phyloP scores from a whole-genome alignment of 2,113 vertebrate species.

The Saimiri boliviensis region DNA sequence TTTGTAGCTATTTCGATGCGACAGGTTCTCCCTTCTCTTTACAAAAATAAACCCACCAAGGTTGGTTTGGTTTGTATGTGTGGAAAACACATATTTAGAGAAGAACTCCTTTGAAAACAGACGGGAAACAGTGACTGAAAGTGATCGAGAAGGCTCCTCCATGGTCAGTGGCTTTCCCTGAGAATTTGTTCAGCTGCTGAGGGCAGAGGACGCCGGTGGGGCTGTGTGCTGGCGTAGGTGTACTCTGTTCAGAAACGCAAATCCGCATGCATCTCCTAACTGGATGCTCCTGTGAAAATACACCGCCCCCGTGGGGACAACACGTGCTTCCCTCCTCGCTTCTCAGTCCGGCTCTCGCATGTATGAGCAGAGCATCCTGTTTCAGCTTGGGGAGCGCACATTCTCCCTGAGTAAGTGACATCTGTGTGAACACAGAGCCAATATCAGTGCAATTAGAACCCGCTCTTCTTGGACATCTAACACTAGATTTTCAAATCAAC shows the following conservation, averaged over 20 bases:
- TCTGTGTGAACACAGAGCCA: not conserved
- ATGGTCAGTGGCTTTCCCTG: not conserved
- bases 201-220: not conserved
- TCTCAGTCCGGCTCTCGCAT: not conserved
- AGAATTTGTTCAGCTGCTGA: not conserved
- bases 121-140: not conserved
- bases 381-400: not conserved
- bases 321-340: fast-evolving
- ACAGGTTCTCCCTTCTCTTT: not conserved
- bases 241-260: conserved; percentile 31
- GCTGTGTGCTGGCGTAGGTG: not conserved
- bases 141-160: not conserved
- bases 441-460: not conserved
- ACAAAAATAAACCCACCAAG: not conserved
- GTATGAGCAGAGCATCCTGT: not conserved
- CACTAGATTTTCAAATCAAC: not conserved
- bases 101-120: conserved; percentile 6
- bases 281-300: not conserved
- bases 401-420: not conserved
- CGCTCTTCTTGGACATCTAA: not conserved
- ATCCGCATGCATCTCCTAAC: not conserved
- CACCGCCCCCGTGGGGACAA: not conserved
- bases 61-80: not conserved
- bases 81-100: not conserved
- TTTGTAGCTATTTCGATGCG: fast-evolving